phyloP scores from a whole-genome alignment of 2,888 invertebrate genomes.

The Drosophila lutescens region DNA sequence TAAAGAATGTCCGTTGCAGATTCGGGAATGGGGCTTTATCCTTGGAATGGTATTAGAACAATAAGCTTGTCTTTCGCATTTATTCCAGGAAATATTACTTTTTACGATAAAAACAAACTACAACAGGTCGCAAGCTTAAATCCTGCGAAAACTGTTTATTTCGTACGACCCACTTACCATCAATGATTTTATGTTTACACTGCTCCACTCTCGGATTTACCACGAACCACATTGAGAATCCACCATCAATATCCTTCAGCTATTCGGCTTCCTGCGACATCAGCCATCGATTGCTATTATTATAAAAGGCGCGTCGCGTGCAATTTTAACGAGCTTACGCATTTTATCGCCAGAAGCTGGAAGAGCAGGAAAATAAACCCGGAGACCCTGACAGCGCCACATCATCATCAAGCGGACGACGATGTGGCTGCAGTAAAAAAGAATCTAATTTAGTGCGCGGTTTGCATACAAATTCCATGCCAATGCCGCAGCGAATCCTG shows the following conservation, averaged over 20 bases:
- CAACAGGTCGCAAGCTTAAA: constrained; percentile 19
- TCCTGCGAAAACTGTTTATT: constrained; percentile 20
- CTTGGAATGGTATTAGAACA: background rate
- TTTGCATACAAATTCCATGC: constrained; percentile 81
- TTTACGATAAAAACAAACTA: constrained; percentile 11
- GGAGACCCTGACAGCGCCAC: constrained; percentile 30
- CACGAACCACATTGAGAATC: constrained; percentile 26
- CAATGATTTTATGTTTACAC: constrained; percentile 28
- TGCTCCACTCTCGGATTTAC: constrained; percentile 22
- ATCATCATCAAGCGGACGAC: constrained; percentile 63
- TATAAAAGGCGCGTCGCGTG: constrained; percentile 71
- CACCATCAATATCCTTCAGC: constrained; percentile 32
- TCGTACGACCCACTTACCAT: constrained; percentile 43
- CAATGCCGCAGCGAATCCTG: constrained; percentile 37
- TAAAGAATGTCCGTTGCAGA: background rate
- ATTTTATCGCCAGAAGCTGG: constrained; percentile 60
- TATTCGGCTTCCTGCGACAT: constrained; percentile 18
- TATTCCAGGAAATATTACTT: background rate
- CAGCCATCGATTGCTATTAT: constrained; percentile 59
- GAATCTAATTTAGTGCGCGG: constrained; percentile 83
- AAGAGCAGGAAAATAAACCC: constrained; percentile 17
- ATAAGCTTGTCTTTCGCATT: background rate
- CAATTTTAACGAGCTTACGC: constrained; percentile 79
- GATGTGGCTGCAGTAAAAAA: constrained; percentile 77
- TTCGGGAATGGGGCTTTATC: background rate